Base-by-base conservation (phyloP, 2,113 vertebrate species). In the Neoarius graeffei region DNA sequence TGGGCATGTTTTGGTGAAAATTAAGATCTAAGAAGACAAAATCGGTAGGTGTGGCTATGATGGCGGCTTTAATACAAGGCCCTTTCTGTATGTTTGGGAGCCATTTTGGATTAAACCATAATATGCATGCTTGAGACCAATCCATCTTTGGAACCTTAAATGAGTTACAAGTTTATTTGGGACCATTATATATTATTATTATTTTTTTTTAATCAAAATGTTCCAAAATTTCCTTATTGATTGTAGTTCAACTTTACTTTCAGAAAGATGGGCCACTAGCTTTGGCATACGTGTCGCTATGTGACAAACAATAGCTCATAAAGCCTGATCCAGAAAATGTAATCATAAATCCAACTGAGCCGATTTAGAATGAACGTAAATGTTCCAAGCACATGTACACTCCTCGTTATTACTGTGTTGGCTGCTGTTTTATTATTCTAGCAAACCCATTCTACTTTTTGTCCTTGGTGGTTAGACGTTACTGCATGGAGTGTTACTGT, bases 401-500 rank as follows among this genome's bases (percentile, higher is more conserved):
- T 66, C 27, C 30, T 67, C 4, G 8, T 60, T n/a, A 60, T 80
- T 23, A 35, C 62, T 19, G 13, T 67, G 9, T 30, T 52, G 42
- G 59, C 15, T 76, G 56, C 25, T 54, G 4, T 85, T 64, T 85
- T 67, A 15, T 7, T 54, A 62, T 80, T 73, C 35, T 10, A 56
- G 74, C 30, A 81, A 54, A 48, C 66, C 66, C 35, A 80, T 52
- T 67, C 57, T 69, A 15, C 11, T 81, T 25, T n/a, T 74, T 30
- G 42, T 79, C 60, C 27, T 42, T 86, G 17, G 15, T 66, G 15
- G 52, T 86, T 86, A 54, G 48, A 86, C 3, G 74, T 67, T 86
- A 54, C 19, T 54, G 48, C 59, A 62, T 86, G 59, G 48, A 69
- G 42, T 17, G 50, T 76, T 76, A 62, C 27, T 54, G 1, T 60